Evolutionary conservation across 2,113 vertebrate genomes (phyloP).

Genomic region (Sula dactylatra): DNA sequence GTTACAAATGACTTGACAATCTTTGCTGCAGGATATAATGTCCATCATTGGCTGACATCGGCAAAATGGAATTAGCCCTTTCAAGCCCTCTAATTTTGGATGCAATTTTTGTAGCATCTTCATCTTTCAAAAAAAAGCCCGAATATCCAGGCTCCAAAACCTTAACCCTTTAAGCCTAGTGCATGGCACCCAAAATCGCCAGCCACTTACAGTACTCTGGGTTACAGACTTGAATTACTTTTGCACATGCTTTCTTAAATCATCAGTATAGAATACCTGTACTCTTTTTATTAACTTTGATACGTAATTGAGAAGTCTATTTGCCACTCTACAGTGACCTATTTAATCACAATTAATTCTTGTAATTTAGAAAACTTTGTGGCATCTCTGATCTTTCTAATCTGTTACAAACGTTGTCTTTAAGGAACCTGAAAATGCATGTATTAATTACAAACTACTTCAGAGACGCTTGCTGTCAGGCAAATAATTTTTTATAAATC

Average conservation of each 20-base stretch:
- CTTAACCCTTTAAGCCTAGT: background rate
- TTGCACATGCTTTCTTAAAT: background rate
- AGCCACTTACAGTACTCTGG: background rate
- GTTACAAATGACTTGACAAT: background rate
- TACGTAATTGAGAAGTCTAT: background rate
- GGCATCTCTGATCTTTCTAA: background rate
- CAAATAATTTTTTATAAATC: conserved; percentile 39
- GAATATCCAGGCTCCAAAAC: background rate
- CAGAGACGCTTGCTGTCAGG: conserved; percentile 21
- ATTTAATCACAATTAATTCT: conserved; percentile 4
- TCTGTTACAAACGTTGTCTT: conserved; percentile 31
- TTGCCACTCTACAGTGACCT: background rate
- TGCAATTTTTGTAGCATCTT: background rate
- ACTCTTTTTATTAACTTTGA: background rate
- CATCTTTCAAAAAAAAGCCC: background rate
- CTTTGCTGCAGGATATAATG: background rate
- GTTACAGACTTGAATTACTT: background rate
- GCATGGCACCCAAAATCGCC: background rate
- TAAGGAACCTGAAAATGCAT: conserved; percentile 50
- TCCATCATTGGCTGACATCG: background rate
- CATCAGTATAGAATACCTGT: background rate
- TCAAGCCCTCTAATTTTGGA: background rate
- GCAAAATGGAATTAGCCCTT: background rate
- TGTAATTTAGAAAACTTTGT: background rate
- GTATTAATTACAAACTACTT: conserved; percentile 66